Conservation (phyloP, 2,888 invertebrate genomes). For the Andrena fulva region DNA sequence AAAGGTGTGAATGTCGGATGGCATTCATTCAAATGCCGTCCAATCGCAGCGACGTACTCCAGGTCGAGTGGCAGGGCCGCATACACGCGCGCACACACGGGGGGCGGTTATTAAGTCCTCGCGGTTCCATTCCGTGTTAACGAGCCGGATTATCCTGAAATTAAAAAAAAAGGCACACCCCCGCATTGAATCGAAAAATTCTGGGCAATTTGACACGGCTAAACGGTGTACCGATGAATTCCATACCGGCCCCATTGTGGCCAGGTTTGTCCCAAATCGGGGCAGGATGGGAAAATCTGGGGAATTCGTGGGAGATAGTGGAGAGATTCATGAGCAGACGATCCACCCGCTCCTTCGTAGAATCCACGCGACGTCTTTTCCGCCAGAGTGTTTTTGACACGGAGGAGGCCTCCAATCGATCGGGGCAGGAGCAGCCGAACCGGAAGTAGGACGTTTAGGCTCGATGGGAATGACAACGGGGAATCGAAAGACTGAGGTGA, state of each 20-base stretch:
- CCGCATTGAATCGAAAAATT: neutral
- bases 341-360: conserved; percentile 40
- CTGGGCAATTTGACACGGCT: neutral
- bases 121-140: conserved; percentile 16
- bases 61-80: conserved; percentile 55
- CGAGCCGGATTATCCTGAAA: conserved; percentile 35
- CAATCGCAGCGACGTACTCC: conserved; percentile 59
- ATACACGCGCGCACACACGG: neutral
- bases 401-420: conserved; percentile 69
- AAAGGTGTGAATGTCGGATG: conserved; percentile 74
- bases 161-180: neutral
- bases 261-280: neutral
- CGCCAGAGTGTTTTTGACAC: conserved; percentile 69
- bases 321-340: conserved; percentile 59
- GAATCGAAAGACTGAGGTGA: conserved; percentile 36
- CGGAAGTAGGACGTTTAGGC: conserved; percentile 73
- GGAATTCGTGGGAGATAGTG: conserved; percentile 30
- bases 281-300: neutral
- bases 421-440: conserved; percentile 66
- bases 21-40: conserved; percentile 77
- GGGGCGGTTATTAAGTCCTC: conserved; percentile 45
- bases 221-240: neutral
- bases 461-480: conserved; percentile 62
- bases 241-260: neutral
- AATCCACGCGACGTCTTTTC: conserved; percentile 61